Evolutionary conservation across 2,888 invertebrate species (phyloP), one percentile per base, ranked within the genome.

Genomic region (Tetrapedia diversipes): DNA sequence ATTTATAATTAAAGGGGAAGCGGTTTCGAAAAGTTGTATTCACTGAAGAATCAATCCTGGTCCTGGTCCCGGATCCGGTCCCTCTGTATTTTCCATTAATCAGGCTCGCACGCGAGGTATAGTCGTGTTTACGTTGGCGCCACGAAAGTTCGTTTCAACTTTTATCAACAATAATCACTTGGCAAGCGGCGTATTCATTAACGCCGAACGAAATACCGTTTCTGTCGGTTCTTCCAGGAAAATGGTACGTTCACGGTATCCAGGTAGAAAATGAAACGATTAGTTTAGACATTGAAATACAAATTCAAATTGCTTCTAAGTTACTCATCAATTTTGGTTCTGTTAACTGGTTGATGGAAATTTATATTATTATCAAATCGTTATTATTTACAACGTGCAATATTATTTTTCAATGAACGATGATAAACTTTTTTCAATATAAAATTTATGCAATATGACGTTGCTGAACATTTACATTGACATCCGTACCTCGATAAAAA

Each of bases 161-260:
- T 72, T 75, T 65, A 64, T 72, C 57, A 64, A 53, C 64, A 72
- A 75, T 75, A 75, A 72, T 72, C 64, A 64, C 64, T 53, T 49
- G 61, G 72, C 60, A 49, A 69, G 60, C 73, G 57, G 45, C 24
- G 49, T 45, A 64, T 75, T 72, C 64, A 59, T 75, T 72, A 72
- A 72, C 59, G 27, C 2, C 43, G 37, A 59, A 71, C 24, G 10
- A 34, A 43, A 71, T 63, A 27, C 34, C 16, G 24, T 71, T 56
- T 61, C 29, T 27, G 39, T 54, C 34, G 45, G 19, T 32, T 39
- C 45, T 32, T 29, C 19, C 51, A n/a, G 19, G 27, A 14, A 47
- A 57, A 67, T 34, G 43, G 4, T 19, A 10, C 37, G 24, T 43
- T 66, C n/a, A 43, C n/a, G 2, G n/a, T n/a, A 1, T 1, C 11